These are phyloP conservation scores for Osmerus mordax DNA, from an alignment of 2,113 vertebrate species.

Conservation along the genomic window DNA sequence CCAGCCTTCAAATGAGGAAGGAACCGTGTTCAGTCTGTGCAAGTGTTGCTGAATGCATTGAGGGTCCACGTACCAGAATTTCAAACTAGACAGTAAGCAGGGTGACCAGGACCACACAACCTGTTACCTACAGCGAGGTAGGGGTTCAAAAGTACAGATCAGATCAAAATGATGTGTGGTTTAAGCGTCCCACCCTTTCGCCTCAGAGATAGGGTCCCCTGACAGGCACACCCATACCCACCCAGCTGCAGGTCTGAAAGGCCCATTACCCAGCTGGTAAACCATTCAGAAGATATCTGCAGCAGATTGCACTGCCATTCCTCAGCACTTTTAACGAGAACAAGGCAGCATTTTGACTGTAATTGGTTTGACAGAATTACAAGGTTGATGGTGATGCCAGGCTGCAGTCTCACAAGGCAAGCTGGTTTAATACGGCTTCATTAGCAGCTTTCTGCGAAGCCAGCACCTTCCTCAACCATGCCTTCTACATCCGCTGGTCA, in stretches of 20 bases:
- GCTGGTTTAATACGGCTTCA: constrained; percentile 30
- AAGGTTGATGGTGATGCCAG: constrained; percentile 27
- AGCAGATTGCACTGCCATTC: background rate
- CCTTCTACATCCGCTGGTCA: constrained; percentile 4
- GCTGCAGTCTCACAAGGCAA: constrained; percentile 23
- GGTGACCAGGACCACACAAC: too few species aligned
- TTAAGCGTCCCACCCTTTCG: too few species aligned
- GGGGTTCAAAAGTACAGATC: too few species aligned
- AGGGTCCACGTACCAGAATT: too few species aligned
- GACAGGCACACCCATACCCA: background rate
- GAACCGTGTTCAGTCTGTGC: too few species aligned
- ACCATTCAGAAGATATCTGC: constrained; percentile 41
- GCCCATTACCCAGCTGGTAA: constrained; percentile 36
- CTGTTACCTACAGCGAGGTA: too few species aligned
- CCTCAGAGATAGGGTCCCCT: too few species aligned
- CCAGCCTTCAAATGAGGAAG: too few species aligned
- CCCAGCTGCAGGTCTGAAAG: background rate
- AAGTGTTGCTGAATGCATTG: too few species aligned
- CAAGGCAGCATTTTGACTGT: constrained; percentile 17
- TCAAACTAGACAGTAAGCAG: too few species aligned
- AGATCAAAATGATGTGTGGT: too few species aligned
- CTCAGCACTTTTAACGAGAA: constrained; percentile 16
- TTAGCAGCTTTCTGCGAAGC: constrained; percentile 22
- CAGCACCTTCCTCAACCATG: background rate
- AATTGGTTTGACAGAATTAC: constrained; percentile 39